A percentile compares a stretch with the other conserved stretches of the same genome.
These are phyloP conservation scores for Hippoglossus stenolepis DNA, from an alignment of 2,113 vertebrate genomes.

Conservation along the genomic window DNA sequence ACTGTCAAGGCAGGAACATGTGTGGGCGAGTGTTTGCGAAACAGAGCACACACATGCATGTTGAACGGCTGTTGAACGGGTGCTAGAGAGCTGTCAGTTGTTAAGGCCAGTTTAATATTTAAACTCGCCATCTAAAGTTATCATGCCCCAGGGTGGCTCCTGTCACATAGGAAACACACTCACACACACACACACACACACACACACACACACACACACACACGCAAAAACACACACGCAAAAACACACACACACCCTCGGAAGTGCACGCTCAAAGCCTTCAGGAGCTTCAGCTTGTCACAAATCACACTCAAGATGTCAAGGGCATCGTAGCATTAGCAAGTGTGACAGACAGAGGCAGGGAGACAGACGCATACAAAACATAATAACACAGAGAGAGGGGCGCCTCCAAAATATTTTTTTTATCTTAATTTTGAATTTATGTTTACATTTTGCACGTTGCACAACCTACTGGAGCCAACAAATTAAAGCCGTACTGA, in stretches of 20 bases:
- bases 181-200: constrained; percentile 12
- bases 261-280: constrained; percentile 59
- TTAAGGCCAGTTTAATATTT: constrained; percentile 81
- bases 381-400: constrained; percentile 14
- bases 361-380: constrained; percentile 41
- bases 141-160: constrained; percentile 67
- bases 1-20: constrained; percentile 73
- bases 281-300: constrained; percentile 72
- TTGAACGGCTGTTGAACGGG: constrained; percentile 60
- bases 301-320: constrained; percentile 78
- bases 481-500: constrained; percentile 34
- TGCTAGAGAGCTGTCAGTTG: constrained; percentile 72
- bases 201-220: background rate
- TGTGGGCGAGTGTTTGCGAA: constrained; percentile 74
- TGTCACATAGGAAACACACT: constrained; percentile 47
- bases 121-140: constrained; percentile 70
- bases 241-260: constrained; percentile 18
- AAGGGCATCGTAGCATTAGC: constrained; percentile 73
- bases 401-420: constrained; percentile 9
- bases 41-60: constrained; percentile 45
- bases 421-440: background rate
- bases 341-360: constrained; percentile 68
- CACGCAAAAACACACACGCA: background rate
- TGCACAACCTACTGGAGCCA: constrained; percentile 35
- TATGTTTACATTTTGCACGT: constrained; percentile 41